Percentiles rank a stretch among this genome's conserved stretches.
Evolutionary conservation across 2,888 invertebrate genomes (phyloP).

Genomic region (Epirrhoe alternata): DNA sequence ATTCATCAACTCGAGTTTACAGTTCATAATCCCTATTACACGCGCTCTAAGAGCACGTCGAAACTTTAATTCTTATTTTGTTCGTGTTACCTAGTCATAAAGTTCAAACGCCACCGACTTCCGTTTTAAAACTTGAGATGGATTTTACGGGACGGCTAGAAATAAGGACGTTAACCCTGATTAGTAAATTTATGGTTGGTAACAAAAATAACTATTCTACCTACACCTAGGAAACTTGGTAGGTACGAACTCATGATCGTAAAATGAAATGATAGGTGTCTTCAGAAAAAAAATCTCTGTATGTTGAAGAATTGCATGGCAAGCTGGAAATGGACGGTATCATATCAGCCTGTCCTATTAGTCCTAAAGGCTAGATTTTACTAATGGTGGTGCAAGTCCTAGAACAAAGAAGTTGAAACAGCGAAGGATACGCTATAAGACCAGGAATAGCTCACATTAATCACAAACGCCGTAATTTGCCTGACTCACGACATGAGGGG

Average conservation of each 20-base stretch:
- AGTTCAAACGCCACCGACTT: slow-evolving; percentile 44
- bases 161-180: slow-evolving; percentile 57
- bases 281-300: background rate
- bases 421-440: slow-evolving; percentile 66
- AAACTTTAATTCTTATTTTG: slow-evolving; percentile 36
- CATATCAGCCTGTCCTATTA: background rate
- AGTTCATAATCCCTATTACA: slow-evolving; percentile 44
- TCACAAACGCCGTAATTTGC: slow-evolving; percentile 80
- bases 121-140: slow-evolving; percentile 53
- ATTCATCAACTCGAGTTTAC: slow-evolving; percentile 55
- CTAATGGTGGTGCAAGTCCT: background rate
- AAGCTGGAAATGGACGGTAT: background rate
- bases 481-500: slow-evolving; percentile 81
- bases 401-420: slow-evolving; percentile 69
- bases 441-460: slow-evolving; percentile 80
- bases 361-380: too few species aligned
- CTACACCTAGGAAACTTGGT: background rate
- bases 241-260: too few species aligned
- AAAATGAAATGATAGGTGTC: too few species aligned
- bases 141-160: slow-evolving; percentile 48
- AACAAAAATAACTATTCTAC: slow-evolving; percentile 24
- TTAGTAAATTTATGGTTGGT: slow-evolving; percentile 40
- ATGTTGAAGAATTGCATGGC: background rate
- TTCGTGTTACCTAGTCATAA: slow-evolving; percentile 30
- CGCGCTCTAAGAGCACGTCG: slow-evolving; percentile 4